Evolutionary conservation across 1,140 invertebrate species (phyloP).

Genomic region (Drosophila pseudoananassae): DNA sequence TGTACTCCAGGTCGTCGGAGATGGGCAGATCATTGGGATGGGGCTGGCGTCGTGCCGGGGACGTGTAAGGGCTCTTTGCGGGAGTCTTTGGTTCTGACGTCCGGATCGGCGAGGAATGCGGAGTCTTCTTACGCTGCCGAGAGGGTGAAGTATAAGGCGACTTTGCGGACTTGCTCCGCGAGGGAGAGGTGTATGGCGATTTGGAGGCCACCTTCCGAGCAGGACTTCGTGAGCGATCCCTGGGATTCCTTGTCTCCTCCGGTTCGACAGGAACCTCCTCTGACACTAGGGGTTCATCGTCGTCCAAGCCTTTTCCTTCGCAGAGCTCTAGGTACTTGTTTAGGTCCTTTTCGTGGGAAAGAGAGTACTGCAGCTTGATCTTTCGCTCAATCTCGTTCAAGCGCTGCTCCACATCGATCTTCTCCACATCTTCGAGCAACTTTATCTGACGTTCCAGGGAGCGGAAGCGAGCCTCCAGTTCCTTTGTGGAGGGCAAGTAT

Average conservation of each 20-base stretch:
- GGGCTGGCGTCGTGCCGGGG: conserved; percentile 49
- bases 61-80: conserved; percentile 53
- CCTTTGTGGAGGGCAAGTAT: conserved; percentile 75
- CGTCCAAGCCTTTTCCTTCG: conserved; percentile 73
- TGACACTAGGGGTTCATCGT: conserved; percentile 20
- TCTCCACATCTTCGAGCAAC: conserved; percentile 77
- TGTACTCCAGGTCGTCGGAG: conserved; percentile 73
- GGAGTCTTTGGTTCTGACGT: conserved; percentile 9
- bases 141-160: conserved; percentile 62
- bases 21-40: conserved; percentile 61
- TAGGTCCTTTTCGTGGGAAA: conserved; percentile 77
- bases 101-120: conserved; percentile 59
- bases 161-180: conserved; percentile 29
- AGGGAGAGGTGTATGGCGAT: conserved; percentile 46
- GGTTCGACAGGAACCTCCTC: conserved; percentile 1
- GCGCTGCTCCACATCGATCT: conserved; percentile 78
- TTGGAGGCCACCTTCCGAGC: conserved; percentile 40
- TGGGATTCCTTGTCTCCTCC: background rate
- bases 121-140: conserved; percentile 40
- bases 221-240: conserved; percentile 60
- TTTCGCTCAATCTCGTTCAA: conserved; percentile 74
- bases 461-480: conserved; percentile 73
- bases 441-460: conserved; percentile 77
- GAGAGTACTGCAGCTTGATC: conserved; percentile 77
- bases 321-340: conserved; percentile 76